Evolutionary conservation across 1,140 invertebrate species (phyloP).

Genomic region (Teleogryllus occipitalis): DNA sequence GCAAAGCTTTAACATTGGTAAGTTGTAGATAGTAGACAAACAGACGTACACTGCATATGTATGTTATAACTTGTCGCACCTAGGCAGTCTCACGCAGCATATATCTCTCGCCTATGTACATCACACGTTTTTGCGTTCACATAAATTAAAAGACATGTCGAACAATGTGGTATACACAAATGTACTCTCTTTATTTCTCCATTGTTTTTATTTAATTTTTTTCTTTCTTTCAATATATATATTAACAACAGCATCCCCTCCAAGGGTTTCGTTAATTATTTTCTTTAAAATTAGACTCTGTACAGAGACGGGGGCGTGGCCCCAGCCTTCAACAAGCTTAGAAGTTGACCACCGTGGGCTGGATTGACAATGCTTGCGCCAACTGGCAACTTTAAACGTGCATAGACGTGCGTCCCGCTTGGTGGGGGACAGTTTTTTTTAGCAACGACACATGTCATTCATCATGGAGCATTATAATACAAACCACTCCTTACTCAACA

Average conservation of each 20-base stretch:
- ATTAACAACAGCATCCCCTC: background rate
- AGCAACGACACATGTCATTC: too few species aligned
- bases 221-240: background rate
- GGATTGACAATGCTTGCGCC: too few species aligned
- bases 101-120: conserved; percentile 12
- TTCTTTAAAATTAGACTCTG: conserved; percentile 5
- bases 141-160: conserved; percentile 24
- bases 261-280: background rate
- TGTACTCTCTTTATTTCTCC: background rate
- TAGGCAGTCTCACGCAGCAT: background rate
- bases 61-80: background rate
- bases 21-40: background rate
- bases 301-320: background rate
- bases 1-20: background rate
- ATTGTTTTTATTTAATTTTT: background rate
- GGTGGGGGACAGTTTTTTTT: too few species aligned
- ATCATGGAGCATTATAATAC: too few species aligned
- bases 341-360: background rate
- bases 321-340: background rate
- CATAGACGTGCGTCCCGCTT: too few species aligned
- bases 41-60: background rate
- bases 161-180: conserved; percentile 24
- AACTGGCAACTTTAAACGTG: too few species aligned
- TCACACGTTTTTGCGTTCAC: conserved; percentile 22
- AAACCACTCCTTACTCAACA: too few species aligned